A percentile compares a stretch with the other conserved stretches of the same genome.
Conservation (phyloP, 2,113 vertebrate species). For the Ovis canadensis region DNA sequence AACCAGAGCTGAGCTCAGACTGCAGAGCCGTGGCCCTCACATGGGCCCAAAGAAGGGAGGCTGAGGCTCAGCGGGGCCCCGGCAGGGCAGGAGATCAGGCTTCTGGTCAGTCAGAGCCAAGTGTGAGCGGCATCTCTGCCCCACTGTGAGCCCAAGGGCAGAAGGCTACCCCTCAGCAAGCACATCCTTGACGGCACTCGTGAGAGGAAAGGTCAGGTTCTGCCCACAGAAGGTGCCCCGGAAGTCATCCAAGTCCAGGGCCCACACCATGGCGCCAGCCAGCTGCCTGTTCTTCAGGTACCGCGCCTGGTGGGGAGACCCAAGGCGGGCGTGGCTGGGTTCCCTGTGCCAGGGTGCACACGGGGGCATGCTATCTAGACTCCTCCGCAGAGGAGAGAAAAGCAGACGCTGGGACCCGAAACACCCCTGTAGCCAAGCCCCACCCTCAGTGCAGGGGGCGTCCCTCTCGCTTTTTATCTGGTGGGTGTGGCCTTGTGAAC, state of each 20-base stretch:
- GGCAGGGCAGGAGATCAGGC: neutral
- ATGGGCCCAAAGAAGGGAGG: neutral
- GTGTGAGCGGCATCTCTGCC: neutral
- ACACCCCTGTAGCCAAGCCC: too few relatives aligned
- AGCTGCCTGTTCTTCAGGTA: slow-evolving; percentile 83
- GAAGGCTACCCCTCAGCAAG: slow-evolving; percentile 67
- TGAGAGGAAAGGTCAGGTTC: slow-evolving; percentile 81
- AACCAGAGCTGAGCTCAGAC: neutral
- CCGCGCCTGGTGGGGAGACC: slow-evolving; percentile 64
- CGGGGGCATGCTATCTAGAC: neutral
- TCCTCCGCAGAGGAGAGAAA: neutral
- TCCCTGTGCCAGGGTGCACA: neutral
- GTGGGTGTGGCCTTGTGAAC: neutral
- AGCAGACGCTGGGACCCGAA: neutral
- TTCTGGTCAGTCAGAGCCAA: neutral
- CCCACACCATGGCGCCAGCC: slow-evolving; percentile 86
- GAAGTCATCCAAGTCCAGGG: slow-evolving; percentile 86
- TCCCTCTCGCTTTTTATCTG: neutral
- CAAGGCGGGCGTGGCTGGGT: neutral
- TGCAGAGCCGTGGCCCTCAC: neutral
- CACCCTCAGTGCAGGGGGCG: too few relatives aligned
- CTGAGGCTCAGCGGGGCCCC: neutral
- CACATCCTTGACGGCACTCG: slow-evolving; percentile 77
- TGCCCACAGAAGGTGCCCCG: slow-evolving; percentile 82
- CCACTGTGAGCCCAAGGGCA: fast-evolving